Base-by-base conservation (phyloP, 2,888 invertebrate species). In the Phoenoteleia sp. region DNA sequence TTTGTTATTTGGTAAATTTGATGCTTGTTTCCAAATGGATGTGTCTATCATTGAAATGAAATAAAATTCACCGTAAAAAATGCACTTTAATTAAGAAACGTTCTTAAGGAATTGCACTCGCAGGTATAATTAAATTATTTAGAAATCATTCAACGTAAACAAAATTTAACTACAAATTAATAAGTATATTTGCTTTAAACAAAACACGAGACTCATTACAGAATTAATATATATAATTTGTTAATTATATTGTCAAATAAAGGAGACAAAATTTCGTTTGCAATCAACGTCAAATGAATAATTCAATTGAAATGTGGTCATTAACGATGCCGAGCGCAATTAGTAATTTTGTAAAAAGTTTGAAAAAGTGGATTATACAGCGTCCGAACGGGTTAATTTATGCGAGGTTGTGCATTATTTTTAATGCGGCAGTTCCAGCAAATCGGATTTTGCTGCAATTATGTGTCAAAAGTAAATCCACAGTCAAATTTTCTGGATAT, bases 211-310 rank as follows among this genome's bases (percentile, higher is more conserved):
- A 6, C 7, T 42, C 19, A 54, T 69, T 69, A 25, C n/a, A 69
- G 33, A 39, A 69, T 54, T 56, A 1, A 29, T 56, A 11, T 27
- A 17, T 9, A 56, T 58, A 58, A 56, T 71, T 45, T 15, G 39
- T 39, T 58, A 71, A 58, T 71, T 71, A 29, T 19, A 13, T 17
- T n/a, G 54, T 45, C 56, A 45, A 56, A 56, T 71, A 15, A 71
- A 56, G 33, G 45, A 69, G 54, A n/a, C 42, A 19, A 39, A 71
- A 69, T 56, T 58, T 58, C 45, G 56, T 71, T 58, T 29, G 71
- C 58, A 71, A 72, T 72, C 72, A 72, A 47, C 72, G 29, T 33
- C 58, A 15, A 15, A 33, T 58, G 72, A 58, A 47, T 72, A 72
- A 56, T 72, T 72, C 47, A 58, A 58, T 72, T 23, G 47, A 45